phyloP scores from a whole-genome alignment of 2,113 vertebrate species.

The Thunnus maccoyii region DNA sequence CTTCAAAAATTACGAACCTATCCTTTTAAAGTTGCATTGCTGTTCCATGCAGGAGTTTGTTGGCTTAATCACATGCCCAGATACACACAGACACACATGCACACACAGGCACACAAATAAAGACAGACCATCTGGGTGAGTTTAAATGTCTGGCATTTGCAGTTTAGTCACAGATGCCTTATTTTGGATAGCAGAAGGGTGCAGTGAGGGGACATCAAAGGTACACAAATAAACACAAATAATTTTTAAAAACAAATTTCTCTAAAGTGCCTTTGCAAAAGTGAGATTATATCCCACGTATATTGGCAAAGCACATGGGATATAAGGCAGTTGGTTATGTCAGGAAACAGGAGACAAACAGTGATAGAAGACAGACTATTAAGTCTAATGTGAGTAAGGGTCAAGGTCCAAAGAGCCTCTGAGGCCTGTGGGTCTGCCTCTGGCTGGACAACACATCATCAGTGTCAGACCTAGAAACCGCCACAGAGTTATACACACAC shows the following conservation, averaged over 20 bases:
- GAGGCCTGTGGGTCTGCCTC: conserved; percentile 34
- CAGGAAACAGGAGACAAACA: conserved; percentile 21
- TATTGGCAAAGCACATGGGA: neutral
- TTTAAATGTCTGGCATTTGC: conserved; percentile 58
- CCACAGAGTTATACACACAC: conserved; percentile 4
- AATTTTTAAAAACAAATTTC: neutral
- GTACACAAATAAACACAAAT: conserved; percentile 30
- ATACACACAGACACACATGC: conserved; percentile 14
- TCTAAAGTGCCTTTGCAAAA: neutral
- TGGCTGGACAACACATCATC: conserved; percentile 61
- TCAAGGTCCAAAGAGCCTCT: conserved; percentile 33
- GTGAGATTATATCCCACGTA: neutral
- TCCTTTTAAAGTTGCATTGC: neutral
- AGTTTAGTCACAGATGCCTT: conserved; percentile 66
- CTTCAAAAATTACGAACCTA: too few species aligned
- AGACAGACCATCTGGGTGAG: conserved; percentile 67
- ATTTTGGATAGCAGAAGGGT: conserved; percentile 24
- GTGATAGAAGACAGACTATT: conserved; percentile 24
- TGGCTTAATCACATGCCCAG: conserved; percentile 15
- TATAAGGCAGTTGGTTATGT: conserved; percentile 15
- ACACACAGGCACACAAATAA: conserved; percentile 37
- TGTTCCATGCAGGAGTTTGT: conserved; percentile 7
- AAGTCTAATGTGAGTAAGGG: conserved; percentile 20
- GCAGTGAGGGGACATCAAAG: conserved; percentile 10
- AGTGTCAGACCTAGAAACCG: conserved; percentile 54